These are phyloP conservation scores for Chanos chanos DNA, from an alignment of 2,797 vertebrate genomes.

Conservation along the genomic window DNA sequence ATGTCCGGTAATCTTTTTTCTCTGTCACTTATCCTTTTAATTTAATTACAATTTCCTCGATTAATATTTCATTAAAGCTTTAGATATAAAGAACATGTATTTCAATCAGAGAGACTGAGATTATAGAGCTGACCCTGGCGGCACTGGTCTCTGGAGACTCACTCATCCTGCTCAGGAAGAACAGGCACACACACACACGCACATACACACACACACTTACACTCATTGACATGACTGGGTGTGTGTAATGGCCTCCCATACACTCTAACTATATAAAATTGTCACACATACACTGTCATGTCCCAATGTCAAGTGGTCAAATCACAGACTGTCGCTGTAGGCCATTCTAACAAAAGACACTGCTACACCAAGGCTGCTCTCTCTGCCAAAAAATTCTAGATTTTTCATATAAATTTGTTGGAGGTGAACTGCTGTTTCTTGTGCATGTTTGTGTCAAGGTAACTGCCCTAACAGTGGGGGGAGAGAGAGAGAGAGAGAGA, in stretches of 20 bases:
- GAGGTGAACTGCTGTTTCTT: too few relatives aligned
- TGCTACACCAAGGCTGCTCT: too few relatives aligned
- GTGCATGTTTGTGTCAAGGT: too few relatives aligned
- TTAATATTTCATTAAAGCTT: constrained; percentile 74
- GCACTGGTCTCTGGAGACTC: constrained; percentile 52
- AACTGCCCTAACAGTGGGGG: too few relatives aligned
- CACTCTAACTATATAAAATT: not conserved
- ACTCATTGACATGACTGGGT: too few relatives aligned
- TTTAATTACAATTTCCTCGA: constrained; percentile 70
- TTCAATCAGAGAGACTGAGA: constrained; percentile 53
- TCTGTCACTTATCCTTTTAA: constrained; percentile 63
- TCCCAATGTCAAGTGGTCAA: not conserved
- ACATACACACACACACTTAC: constrained; percentile 26
- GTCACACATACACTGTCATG: not conserved
- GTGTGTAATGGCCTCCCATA: too few relatives aligned
- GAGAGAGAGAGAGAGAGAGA: constrained; percentile 17
- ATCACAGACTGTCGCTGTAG: too few relatives aligned
- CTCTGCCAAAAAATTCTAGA: too few relatives aligned
- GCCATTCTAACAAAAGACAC: too few relatives aligned
- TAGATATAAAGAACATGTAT: constrained; percentile 58
- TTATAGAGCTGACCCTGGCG: constrained; percentile 39
- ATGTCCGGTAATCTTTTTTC: constrained; percentile 61
- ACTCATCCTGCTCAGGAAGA: constrained; percentile 55
- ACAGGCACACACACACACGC: constrained; percentile 23
- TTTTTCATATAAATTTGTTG: too few relatives aligned